Base-by-base conservation (phyloP, 2,797 vertebrate species). In the Agapornis canus region DNA sequence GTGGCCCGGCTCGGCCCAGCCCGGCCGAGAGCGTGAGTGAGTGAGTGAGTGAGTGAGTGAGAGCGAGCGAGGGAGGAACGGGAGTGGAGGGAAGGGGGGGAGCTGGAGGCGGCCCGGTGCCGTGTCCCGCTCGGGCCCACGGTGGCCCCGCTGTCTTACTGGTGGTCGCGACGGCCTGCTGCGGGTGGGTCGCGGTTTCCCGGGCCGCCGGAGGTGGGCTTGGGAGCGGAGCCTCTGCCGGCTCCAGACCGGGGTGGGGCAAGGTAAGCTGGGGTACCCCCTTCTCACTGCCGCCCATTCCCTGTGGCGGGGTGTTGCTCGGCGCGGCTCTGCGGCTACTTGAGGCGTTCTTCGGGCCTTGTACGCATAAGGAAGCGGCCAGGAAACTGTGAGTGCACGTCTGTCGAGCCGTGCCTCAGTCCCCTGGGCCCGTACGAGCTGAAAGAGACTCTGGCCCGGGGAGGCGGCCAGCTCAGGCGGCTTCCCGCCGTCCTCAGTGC, bases 331-430 rank as follows among this genome's bases (percentile, higher is more conserved):
- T 1, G 56, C 48, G 13, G 48, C 14, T 23, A 13, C 35, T 22
- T 18, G 7, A 8, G 20, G 27, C 25, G 25, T 19, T 22, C 4
- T 1, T 3, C 2, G 3, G 54, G 68, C n/a, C 32, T 21, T 1
- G 25, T 4, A 2, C 3, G 25, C 11, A 0, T 3, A 4, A 10
- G 26, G 17, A 12, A 29, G 31, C 6, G 49, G 4, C 39, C 5
- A 42, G 71, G 18, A 40, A 5, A 4, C 7, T 18, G 39, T 4
- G 32, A 16, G 29, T 6, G 29, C 17, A 6, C 3, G 23, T 3
- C 31, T 5, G 31, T 9, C 9, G 23, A 35, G 1, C n/a, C 3
- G 37, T 1, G 19, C 2, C 12, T 13, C 13, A 3, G 26, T 26
- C 9, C 11, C 23, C 2, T 40, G 3, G 61, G 52, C 61, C 23